Percentiles rank a stretch among this genome's conserved stretches.
Conservation (phyloP, 2,888 invertebrate species). For the Cephus pulcher region DNA sequence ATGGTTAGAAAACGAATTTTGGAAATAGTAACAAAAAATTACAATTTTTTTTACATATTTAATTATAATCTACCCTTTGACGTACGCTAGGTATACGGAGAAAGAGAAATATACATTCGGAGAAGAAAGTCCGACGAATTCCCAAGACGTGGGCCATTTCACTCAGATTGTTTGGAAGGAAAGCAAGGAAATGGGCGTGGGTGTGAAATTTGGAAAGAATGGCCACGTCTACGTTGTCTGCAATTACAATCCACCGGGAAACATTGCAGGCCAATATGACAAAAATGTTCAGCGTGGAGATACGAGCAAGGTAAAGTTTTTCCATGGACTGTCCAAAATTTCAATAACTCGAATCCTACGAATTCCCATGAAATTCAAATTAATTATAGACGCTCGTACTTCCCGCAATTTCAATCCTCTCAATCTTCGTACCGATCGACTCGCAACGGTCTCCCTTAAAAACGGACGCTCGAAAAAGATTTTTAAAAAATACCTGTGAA, state of each 20-base stretch:
- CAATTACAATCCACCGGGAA: slow-evolving; percentile 70
- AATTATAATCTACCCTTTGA: not conserved
- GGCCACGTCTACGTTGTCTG: slow-evolving; percentile 68
- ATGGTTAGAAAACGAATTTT: slow-evolving; percentile 43
- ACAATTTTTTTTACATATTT: not conserved
- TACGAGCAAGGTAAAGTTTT: not conserved
- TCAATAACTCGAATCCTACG: not conserved
- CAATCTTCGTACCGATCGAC: not conserved
- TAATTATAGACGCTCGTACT: not conserved
- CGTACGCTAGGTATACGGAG: slow-evolving; percentile 46
- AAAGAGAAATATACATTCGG: slow-evolving; percentile 48
- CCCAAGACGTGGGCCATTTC: slow-evolving; percentile 67
- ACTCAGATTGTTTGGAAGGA: slow-evolving; percentile 72
- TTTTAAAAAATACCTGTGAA: slow-evolving; percentile 73
- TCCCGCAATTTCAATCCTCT: not conserved
- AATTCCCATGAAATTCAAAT: not conserved
- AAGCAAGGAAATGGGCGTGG: slow-evolving; percentile 69
- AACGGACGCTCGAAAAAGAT: not conserved
- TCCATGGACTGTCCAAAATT: not conserved
- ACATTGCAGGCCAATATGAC: slow-evolving; percentile 55
- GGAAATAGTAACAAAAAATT: slow-evolving; percentile 23
- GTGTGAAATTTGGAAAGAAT: slow-evolving; percentile 62
- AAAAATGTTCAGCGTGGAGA: slow-evolving; percentile 33
- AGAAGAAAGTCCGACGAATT: slow-evolving; percentile 31
- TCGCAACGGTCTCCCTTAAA: too few species aligned